Conservation (phyloP, 2,888 invertebrate species). For the Erebia epiphron region DNA sequence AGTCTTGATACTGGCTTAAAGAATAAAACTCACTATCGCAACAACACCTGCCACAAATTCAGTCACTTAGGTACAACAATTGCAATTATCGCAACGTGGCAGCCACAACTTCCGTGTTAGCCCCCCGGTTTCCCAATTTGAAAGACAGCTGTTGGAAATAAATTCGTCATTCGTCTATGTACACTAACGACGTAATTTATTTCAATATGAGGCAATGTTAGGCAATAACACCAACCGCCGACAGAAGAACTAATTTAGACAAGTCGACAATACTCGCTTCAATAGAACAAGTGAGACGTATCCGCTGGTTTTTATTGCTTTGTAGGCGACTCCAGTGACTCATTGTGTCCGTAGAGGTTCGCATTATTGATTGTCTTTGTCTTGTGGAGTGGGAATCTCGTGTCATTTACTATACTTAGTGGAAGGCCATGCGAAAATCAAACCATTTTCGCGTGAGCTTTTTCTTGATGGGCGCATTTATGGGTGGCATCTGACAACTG, state of each 20-base stretch:
- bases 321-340: constrained; percentile 32
- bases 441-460: neutral
- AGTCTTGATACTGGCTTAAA: no score
- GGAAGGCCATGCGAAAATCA: constrained; percentile 8
- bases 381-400: constrained; percentile 20
- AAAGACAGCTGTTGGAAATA: no score
- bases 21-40: no score
- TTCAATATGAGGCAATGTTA: neutral
- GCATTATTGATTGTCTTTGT: constrained; percentile 32
- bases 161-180: no score
- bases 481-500: no score
- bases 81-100: no score
- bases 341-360: constrained; percentile 26
- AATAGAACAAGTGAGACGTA: constrained; percentile 50
- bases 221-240: constrained; percentile 26
- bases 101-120: no score
- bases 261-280: constrained; percentile 51
- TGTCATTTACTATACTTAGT: constrained; percentile 9
- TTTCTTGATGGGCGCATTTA: neutral
- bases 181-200: no score
- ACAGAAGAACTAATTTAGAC: constrained; percentile 57
- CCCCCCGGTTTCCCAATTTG: no score
- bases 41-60: no score
- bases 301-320: constrained; percentile 50
- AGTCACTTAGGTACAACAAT: no score